Evolutionary conservation across 2,797 vertebrate genomes (phyloP).

Genomic region (Vipera latastei): DNA sequence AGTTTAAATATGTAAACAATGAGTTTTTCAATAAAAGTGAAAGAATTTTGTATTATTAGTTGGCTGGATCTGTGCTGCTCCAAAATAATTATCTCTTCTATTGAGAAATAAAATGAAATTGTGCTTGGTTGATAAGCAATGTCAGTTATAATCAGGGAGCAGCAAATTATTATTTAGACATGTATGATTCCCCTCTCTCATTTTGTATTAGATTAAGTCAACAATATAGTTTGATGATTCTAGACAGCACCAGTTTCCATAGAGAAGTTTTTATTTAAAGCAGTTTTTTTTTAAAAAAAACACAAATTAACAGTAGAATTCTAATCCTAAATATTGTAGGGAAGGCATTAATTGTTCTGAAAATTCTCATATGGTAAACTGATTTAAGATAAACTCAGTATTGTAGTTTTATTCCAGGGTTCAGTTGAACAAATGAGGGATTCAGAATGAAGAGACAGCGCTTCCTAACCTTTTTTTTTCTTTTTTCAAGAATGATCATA

Average conservation of each 20-base stretch:
- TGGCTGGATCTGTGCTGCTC: conserved; percentile 3
- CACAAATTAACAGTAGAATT: neutral
- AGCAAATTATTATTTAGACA: conserved; percentile 3
- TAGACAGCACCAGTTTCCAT: neutral
- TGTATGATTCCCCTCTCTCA: neutral
- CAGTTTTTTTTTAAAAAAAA: neutral
- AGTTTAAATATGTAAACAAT: conserved; percentile 22
- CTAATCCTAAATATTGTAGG: neutral
- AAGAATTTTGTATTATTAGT: conserved; percentile 4
- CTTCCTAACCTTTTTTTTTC: neutral
- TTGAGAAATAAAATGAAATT: conserved; percentile 30
- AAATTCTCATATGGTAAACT: neutral
- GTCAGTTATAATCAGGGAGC: conserved; percentile 7
- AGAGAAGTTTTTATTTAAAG: neutral
- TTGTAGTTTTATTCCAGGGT: neutral
- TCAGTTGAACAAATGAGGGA: too few relatives aligned
- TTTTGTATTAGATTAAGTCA: conserved; percentile 22
- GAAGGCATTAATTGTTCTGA: neutral
- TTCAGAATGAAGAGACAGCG: neutral
- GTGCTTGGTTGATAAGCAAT: conserved; percentile 13
- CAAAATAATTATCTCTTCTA: conserved; percentile 19
- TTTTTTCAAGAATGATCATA: neutral
- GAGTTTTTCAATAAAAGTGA: conserved; percentile 17
- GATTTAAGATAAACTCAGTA: neutral
- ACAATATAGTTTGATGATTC: conserved; percentile 6